Base-by-base conservation (phyloP, 2,113 vertebrate species). In the Athene cunicularia region DNA sequence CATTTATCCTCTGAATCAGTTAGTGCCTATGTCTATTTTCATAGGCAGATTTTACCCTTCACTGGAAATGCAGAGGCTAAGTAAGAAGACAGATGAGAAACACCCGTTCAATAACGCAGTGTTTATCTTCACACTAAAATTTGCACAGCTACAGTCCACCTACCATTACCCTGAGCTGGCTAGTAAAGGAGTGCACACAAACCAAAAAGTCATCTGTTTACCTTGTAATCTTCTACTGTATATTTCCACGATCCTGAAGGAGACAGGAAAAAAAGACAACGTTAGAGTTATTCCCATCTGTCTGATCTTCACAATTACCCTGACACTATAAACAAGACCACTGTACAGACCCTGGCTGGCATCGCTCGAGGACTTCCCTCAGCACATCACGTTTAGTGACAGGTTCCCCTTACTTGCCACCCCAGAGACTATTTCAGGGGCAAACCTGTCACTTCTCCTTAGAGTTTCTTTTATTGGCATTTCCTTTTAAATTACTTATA, bases 141-240 rank as follows among this genome's bases (percentile, higher is more conserved):
- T 8, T 28, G 58, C 43, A 50, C 60, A 80, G 43, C 17, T 66
- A 1, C 4, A 62, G 14, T 1, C 23, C 77, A 52, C 6, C 32
- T 56, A 26, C 21, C 62, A 0, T 14, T 11, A 16, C 10, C 26
- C 52, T 32, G 35, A 67, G 33, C 71, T 56, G 52, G 45, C 13
- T 6, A 30, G 45, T 33, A 41, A 70, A 92, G 24, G 20, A 72
- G 8, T 2, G 6, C 35, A 17, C 47, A 28, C 6, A 24, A 32
- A n/a, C 23, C 43, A 28, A n/a, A 63, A 74, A 35, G 21, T 10
- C 3, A 5, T 13, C 20, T 21, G 24, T 64, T 97, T 98, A 99
- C 99, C 99, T 99, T 99, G 99, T 86, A 99, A 97, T 97, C 99
- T 98, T 95, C 99, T 99, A 72, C 99, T 99, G 97, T 99, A 99